Percentiles rank a stretch among this genome's conserved stretches.
Evolutionary conservation across 2,888 invertebrate species (phyloP).

Genomic region (Gibbula magus): DNA sequence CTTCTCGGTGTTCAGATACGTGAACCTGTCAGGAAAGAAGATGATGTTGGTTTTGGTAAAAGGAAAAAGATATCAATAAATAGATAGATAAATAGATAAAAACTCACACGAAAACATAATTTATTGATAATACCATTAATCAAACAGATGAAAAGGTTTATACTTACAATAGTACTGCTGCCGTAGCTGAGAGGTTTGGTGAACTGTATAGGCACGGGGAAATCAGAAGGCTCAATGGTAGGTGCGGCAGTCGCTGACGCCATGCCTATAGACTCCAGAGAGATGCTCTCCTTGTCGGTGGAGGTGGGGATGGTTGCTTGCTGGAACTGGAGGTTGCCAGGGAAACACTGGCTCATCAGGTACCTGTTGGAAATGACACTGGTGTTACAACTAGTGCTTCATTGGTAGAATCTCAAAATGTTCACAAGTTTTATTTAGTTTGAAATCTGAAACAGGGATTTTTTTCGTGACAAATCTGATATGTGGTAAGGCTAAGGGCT

Average conservation of each 20-base stretch:
- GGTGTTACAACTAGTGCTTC: background rate
- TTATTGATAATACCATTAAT: too few relatives aligned
- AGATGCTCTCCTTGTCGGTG: background rate
- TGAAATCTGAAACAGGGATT: background rate
- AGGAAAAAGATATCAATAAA: background rate
- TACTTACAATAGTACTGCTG: constrained; percentile 61
- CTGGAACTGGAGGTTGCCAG: background rate
- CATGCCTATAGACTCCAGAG: background rate
- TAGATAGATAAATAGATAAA: too few relatives aligned
- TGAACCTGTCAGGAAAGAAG: constrained; percentile 44
- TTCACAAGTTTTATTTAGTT: background rate
- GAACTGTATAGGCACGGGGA: constrained; percentile 53
- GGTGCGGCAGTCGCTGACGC: background rate
- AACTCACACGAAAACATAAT: too few relatives aligned
- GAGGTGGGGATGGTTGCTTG: background rate
- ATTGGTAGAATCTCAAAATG: background rate
- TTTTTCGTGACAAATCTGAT: too few relatives aligned
- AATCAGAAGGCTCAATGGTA: constrained; percentile 32
- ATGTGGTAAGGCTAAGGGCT: too few relatives aligned
- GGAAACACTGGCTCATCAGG: constrained; percentile 51
- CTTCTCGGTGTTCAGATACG: constrained; percentile 60
- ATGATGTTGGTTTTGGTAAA: too few relatives aligned
- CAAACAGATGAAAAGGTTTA: too few relatives aligned
- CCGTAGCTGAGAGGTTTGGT: constrained; percentile 63
- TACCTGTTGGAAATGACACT: constrained; percentile 46